Evolutionary conservation across 1,140 invertebrate species (phyloP).

Genomic region (Lasaia peninsularis): DNA sequence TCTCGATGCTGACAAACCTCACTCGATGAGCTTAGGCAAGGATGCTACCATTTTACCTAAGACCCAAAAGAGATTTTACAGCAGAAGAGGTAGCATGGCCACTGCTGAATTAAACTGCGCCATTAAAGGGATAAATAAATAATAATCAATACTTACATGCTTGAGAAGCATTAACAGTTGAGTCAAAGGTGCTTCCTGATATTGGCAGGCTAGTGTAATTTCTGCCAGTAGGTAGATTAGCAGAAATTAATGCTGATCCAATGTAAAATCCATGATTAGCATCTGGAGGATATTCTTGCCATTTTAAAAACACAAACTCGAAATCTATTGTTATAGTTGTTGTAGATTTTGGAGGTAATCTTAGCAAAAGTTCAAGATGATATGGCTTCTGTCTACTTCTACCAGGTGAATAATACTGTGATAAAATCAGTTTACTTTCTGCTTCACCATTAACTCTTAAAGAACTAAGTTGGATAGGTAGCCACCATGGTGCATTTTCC

Average conservation of each 20-base stretch:
- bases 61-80: too few species aligned
- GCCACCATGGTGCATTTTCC: conserved; percentile 95
- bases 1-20: too few species aligned
- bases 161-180: conserved; percentile 80
- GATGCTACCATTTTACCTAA: too few species aligned
- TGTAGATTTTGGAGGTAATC: conserved; percentile 87
- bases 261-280: conserved; percentile 99
- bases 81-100: too few species aligned
- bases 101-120: too few species aligned
- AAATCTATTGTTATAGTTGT: conserved; percentile 93
- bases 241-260: conserved; percentile 89
- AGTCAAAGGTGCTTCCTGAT: conserved; percentile 83
- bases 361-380: conserved; percentile 92
- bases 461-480: conserved; percentile 94
- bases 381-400: conserved; percentile 90
- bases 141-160: conserved; percentile 59
- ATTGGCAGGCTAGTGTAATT: conserved; percentile 89
- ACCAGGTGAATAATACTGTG: conserved; percentile 87
- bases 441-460: conserved; percentile 83
- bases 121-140: too few species aligned
- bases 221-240: conserved; percentile 85
- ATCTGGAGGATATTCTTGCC: conserved; percentile 99
- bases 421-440: conserved; percentile 79
- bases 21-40: too few species aligned
- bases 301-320: conserved; percentile 96